Base-by-base conservation (phyloP, 2,888 invertebrate genomes). In the Herminia tarsipennalis region DNA sequence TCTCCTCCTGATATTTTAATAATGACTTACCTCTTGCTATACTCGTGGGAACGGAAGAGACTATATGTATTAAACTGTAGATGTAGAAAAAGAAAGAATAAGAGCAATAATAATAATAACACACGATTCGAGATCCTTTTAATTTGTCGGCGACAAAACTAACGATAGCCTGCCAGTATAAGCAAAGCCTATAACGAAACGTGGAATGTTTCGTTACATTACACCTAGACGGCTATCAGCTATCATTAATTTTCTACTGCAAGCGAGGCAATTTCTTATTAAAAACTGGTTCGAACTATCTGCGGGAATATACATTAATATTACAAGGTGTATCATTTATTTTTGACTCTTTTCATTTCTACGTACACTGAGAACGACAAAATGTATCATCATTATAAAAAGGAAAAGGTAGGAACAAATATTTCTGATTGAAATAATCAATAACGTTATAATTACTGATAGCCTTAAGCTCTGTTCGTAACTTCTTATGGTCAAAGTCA, bases 171-270 rank as follows among this genome's bases (percentile, higher is more conserved):
- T 18, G 40, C 52, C 52, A 47, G 46, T 52, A 58, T 63, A 45
- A 9, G 18, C 30, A 33, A 34, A 55, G 37, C 50, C 34, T 55
- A 35, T 62, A 35, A 66, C 41, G 51, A 55, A 66, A 54, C 48
- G n/a, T n/a, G n/a, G n/a, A n/a, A 67, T 60, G 57, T 55, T 58
- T 47, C 40, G 32, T 46, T 63, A 49, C 60, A 49, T 44, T 66
- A 52, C 56, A 51, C 49, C 48, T 59, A 53, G 59, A 44, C 58
- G 52, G 46, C 47, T 67, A 68, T 70, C 68, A 73, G 64, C 70
- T 73, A 77, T 78, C 74, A 78, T 80, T 78, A 77, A 81, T 83
- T 67, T 60, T 78, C 73, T 73, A 70, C 67, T 57, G 64, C 73
- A 71, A 71, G 70, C 56, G 62, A 55, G 50, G 70, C 70, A 74